Evolutionary conservation across 2,797 vertebrate genomes (phyloP).

Genomic region (Lophotriccus pileatus): DNA sequence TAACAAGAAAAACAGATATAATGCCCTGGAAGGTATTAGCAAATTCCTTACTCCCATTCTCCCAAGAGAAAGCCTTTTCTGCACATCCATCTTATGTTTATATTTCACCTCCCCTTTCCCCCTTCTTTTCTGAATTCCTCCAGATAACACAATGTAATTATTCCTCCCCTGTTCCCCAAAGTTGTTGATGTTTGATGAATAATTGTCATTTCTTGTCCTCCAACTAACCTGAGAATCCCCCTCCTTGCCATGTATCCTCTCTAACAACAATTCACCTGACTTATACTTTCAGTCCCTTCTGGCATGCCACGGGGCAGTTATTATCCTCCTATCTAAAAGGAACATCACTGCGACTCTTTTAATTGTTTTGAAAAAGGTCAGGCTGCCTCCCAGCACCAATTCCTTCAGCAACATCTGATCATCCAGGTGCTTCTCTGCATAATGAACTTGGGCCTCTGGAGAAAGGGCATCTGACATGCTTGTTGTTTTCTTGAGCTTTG

Average conservation of each 20-base stretch:
- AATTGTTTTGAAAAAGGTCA: not conserved
- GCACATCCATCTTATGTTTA: not conserved
- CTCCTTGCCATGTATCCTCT: not conserved
- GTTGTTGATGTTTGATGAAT: not conserved
- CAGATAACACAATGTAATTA: not conserved
- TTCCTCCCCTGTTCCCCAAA: not conserved
- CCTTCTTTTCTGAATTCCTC: not conserved
- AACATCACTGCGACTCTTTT: not conserved
- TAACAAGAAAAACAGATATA: not conserved
- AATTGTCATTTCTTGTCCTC: not conserved
- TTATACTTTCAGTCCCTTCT: not conserved
- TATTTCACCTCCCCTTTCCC: not conserved
- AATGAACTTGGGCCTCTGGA: not conserved
- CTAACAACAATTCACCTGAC: not conserved
- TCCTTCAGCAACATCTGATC: not conserved
- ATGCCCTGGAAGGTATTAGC: not conserved
- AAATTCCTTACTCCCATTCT: not conserved
- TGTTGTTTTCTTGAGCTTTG: not conserved
- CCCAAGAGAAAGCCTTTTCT: not conserved
- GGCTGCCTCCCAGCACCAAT: not conserved
- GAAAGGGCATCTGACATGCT: not conserved
- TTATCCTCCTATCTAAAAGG: not conserved
- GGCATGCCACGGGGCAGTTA: not conserved
- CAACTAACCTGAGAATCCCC: not conserved
- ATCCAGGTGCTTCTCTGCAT: not conserved